Evolutionary conservation across 1,140 invertebrate species (phyloP).

Genomic region (Drosophila pachea): DNA sequence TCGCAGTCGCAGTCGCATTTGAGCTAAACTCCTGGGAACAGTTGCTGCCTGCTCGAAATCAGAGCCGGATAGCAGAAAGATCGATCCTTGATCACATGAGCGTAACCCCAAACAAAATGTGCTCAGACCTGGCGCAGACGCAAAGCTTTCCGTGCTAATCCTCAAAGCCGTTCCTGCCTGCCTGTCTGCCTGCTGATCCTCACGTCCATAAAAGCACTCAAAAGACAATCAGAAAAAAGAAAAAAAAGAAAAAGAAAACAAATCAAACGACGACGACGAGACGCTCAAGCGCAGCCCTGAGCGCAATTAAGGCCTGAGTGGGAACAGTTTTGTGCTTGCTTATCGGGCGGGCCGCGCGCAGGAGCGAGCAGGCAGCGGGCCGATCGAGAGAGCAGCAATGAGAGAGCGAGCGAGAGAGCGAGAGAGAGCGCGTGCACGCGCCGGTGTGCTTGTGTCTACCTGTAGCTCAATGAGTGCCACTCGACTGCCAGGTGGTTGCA

Average conservation of each 20-base stretch:
- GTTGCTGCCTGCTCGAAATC: background rate
- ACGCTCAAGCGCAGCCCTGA: slow-evolving; percentile 1
- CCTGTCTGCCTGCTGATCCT: background rate
- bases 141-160: too few species aligned
- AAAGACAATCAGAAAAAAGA: background rate
- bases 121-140: background rate
- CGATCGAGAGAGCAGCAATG: slow-evolving; percentile 6
- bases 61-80: background rate
- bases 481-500: slow-evolving; percentile 30
- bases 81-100: background rate
- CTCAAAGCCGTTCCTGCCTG: background rate
- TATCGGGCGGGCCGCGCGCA: background rate
- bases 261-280: too few species aligned
- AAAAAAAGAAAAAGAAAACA: too few species aligned
- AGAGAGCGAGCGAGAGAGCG: background rate
- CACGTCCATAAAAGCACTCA: background rate
- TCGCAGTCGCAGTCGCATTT: background rate
- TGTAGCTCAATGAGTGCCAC: slow-evolving; percentile 6
- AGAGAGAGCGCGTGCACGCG: background rate
- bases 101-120: background rate
- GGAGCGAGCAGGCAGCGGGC: background rate
- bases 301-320: slow-evolving; percentile 1
- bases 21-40: background rate
- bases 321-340: background rate
- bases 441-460: slow-evolving; percentile 14